Conservation (phyloP, 2,113 vertebrate genomes). For the Triplophysa dalaica region DNA sequence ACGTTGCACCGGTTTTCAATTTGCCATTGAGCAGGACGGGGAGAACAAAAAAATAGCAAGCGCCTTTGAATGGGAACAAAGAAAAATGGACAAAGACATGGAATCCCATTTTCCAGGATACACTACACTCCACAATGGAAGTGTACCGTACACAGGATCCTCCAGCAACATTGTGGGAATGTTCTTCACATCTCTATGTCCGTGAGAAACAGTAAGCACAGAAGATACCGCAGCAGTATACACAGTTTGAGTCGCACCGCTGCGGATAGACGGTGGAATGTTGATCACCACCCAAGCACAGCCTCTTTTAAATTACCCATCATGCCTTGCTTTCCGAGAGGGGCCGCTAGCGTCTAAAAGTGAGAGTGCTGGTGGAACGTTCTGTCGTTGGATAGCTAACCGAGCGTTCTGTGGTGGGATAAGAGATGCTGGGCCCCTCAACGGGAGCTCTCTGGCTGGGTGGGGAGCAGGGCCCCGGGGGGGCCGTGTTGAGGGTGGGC, state of each 20-base stretch:
- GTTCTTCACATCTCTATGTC: slow-evolving; percentile 16
- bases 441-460: slow-evolving; percentile 66
- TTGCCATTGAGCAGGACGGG: slow-evolving; percentile 49
- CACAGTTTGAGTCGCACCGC: slow-evolving; percentile 19
- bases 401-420: slow-evolving; percentile 65
- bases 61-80: slow-evolving; percentile 43
- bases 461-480: slow-evolving; percentile 68
- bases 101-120: slow-evolving; percentile 51
- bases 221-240: neutral
- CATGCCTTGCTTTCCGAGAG: slow-evolving; percentile 6
- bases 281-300: slow-evolving; percentile 21
- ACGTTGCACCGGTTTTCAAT: slow-evolving; percentile 51
- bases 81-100: slow-evolving; percentile 27
- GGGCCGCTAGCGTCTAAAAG: slow-evolving; percentile 72
- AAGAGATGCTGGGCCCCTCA: slow-evolving; percentile 63
- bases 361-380: slow-evolving; percentile 71
- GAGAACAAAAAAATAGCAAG: slow-evolving; percentile 39
- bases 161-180: slow-evolving; percentile 13
- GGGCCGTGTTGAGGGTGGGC: slow-evolving; percentile 64
- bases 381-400: slow-evolving; percentile 68
- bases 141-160: slow-evolving; percentile 9
- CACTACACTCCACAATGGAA: slow-evolving; percentile 17
- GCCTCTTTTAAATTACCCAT: slow-evolving; percentile 27
- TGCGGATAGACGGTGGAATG: neutral
- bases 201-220: slow-evolving; percentile 12